Evolutionary conservation across 1,140 invertebrate species (phyloP).

Genomic region (Battus philenor): DNA sequence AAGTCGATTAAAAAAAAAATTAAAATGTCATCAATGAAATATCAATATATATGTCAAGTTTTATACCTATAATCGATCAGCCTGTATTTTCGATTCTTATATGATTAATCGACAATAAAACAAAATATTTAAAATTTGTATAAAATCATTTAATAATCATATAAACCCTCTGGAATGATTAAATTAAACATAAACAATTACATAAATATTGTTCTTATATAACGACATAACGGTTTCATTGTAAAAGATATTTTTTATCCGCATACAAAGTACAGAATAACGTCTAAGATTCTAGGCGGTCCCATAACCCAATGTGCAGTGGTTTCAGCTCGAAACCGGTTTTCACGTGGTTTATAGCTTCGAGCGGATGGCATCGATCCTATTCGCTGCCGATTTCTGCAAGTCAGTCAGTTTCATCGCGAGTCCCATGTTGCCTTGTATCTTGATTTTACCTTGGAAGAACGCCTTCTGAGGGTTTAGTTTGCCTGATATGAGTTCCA

Average conservation of each 20-base stretch:
- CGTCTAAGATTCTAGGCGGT: constrained; percentile 31
- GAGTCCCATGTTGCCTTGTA: constrained; percentile 96
- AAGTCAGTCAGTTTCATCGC: constrained; percentile 96
- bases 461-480: constrained; percentile 97
- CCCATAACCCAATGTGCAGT: constrained; percentile 32
- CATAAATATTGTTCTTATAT: constrained; percentile 12
- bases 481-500: constrained; percentile 91
- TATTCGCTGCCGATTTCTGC: constrained; percentile 82
- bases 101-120: too few species aligned
- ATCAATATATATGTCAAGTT: too few species aligned
- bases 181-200: constrained; percentile 22
- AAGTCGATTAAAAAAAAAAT: too few species aligned
- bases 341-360: constrained; percentile 80
- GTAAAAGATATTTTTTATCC: neutral
- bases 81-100: too few species aligned
- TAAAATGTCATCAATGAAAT: too few species aligned
- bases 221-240: neutral
- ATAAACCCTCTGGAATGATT: constrained; percentile 44
- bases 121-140: constrained; percentile 4
- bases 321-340: constrained; percentile 20
- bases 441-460: constrained; percentile 97
- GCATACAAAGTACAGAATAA: constrained; percentile 25
- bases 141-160: constrained; percentile 41
- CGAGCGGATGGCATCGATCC: constrained; percentile 84
- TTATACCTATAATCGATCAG: too few species aligned